phyloP scores from a whole-genome alignment of 2,797 vertebrate species.

The Sebastes hopkinsi region DNA sequence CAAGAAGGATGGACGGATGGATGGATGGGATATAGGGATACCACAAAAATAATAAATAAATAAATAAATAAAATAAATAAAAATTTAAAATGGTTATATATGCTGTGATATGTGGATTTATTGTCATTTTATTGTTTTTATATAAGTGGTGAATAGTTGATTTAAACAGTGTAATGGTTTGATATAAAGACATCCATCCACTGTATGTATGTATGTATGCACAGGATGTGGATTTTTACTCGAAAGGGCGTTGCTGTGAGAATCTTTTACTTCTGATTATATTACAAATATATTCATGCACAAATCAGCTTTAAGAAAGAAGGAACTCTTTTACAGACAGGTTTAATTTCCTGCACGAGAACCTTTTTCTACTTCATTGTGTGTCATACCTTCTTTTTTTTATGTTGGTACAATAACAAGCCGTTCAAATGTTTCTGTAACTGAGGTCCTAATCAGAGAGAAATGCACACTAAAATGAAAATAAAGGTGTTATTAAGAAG shows the following conservation, averaged over 20 bases:
- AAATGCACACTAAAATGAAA: background rate
- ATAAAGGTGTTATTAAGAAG: background rate
- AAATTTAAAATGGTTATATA: background rate
- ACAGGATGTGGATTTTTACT: background rate
- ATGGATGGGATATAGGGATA: background rate
- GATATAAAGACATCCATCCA: background rate
- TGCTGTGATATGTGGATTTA: background rate
- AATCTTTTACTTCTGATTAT: background rate
- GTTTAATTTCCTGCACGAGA: background rate
- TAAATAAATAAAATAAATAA: too few species aligned
- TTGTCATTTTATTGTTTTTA: conserved; percentile 6
- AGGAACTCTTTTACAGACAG: rapidly evolving
- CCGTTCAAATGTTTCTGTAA: background rate
- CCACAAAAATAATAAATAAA: background rate
- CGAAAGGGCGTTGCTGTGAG: background rate
- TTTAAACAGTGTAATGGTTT: background rate
- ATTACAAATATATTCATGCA: background rate
- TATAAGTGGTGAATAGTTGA: background rate
- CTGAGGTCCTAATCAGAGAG: background rate
- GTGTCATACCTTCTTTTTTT: background rate
- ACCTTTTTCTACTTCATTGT: background rate
- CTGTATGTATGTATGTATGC: background rate
- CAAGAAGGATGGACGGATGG: background rate
- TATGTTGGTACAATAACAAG: background rate
- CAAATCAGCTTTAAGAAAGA: background rate